Conservation (phyloP, 2,797 vertebrate genomes). For the Sebastes ruberrimus region DNA sequence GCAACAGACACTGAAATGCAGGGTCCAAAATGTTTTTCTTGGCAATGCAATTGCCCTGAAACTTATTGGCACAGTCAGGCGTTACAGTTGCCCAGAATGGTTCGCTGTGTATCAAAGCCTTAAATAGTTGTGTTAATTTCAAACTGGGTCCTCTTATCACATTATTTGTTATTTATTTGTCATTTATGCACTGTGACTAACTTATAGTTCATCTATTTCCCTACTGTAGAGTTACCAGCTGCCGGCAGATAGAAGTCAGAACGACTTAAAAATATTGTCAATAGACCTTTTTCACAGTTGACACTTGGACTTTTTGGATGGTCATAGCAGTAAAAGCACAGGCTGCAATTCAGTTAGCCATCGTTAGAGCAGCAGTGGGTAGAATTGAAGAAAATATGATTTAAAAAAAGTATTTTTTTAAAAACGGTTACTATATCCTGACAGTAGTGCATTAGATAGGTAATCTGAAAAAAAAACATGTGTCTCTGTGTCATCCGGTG, state of each 20-base stretch:
- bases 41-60: conserved; percentile 46
- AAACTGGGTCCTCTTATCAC: background rate
- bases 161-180: background rate
- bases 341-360: background rate
- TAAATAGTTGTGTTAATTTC: conserved; percentile 22
- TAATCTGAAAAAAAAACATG: too few relatives aligned
- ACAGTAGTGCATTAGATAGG: too few relatives aligned
- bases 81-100: conserved; percentile 50
- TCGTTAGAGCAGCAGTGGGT: background rate
- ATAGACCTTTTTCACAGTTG: background rate
- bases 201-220: background rate
- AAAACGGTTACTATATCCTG: too few relatives aligned
- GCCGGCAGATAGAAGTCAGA: background rate
- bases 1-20: conserved; percentile 37
- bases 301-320: background rate
- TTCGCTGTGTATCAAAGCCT: conserved; percentile 15
- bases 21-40: conserved; percentile 61
- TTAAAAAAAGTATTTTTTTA: too few relatives aligned
- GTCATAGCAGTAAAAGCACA: background rate
- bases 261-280: background rate
- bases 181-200: background rate
- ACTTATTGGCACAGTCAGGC: conserved; percentile 42
- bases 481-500: too few relatives aligned
- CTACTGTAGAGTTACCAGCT: background rate
- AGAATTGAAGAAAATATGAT: too few relatives aligned